Percentiles rank a stretch among this genome's conserved stretches.
Conservation (phyloP, 2,113 vertebrate genomes). For the Leucopsar rothschildi region DNA sequence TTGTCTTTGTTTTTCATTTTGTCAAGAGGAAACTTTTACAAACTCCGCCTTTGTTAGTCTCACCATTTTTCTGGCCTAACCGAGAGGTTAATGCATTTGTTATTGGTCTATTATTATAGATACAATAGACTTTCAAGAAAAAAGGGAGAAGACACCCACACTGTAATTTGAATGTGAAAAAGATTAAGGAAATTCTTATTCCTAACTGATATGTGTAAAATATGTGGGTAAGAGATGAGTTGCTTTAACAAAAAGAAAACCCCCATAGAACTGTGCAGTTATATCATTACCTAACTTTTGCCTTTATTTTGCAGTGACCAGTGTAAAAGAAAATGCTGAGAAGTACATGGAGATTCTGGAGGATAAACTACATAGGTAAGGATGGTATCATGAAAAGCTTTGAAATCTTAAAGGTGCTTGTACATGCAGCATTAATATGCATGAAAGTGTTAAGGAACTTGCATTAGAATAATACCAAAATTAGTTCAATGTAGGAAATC, state of each 20-base stretch:
- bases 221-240: background rate
- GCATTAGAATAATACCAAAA: background rate
- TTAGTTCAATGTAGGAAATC: background rate
- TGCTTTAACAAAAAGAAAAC: background rate
- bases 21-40: background rate
- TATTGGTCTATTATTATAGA: background rate
- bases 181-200: background rate
- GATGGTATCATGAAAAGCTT: background rate
- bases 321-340: slow-evolving; percentile 75
- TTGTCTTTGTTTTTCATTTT: background rate
- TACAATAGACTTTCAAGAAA: background rate
- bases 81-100: background rate
- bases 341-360: slow-evolving; percentile 82
- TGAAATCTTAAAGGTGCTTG: background rate
- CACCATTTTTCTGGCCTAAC: background rate
- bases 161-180: background rate
- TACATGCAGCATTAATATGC: background rate
- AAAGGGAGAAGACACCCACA: background rate
- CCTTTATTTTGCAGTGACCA: slow-evolving; percentile 73
- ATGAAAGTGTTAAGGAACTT: background rate
- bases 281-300: background rate
- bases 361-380: slow-evolving; percentile 82
- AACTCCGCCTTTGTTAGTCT: background rate
- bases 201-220: background rate
- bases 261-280: background rate